Evolutionary conservation across 2,888 invertebrate genomes (phyloP).

Genomic region (Hesperia comma): DNA sequence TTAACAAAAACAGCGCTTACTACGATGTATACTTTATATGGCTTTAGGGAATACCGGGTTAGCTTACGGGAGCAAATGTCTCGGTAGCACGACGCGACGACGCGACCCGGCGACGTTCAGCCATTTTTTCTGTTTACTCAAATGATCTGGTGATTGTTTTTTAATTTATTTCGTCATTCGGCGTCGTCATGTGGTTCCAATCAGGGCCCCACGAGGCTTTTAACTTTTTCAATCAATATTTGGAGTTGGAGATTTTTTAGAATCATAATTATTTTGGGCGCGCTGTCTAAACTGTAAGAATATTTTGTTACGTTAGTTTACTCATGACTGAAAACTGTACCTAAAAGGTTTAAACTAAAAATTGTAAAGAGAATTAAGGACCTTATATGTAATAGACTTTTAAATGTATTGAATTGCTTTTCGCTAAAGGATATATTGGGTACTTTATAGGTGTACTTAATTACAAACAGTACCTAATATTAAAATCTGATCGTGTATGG

Average conservation of each 20-base stretch:
- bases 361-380: too few species aligned
- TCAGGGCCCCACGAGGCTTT: slow-evolving; percentile 70
- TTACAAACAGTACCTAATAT: slow-evolving; percentile 41
- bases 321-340: too few species aligned
- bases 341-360: too few species aligned
- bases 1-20: slow-evolving; percentile 23
- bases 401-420: too few species aligned
- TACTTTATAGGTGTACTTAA: not conserved
- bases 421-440: too few species aligned
- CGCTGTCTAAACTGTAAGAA: slow-evolving; percentile 16
- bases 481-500: slow-evolving; percentile 47
- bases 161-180: slow-evolving; percentile 79
- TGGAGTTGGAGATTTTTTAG: slow-evolving; percentile 43
- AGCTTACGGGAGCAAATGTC: slow-evolving; percentile 76
- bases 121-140: slow-evolving; percentile 78
- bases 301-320: too few species aligned
- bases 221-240: slow-evolving; percentile 67
- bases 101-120: slow-evolving; percentile 62
- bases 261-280: slow-evolving; percentile 3
- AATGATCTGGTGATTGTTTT: slow-evolving; percentile 83
- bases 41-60: slow-evolving; percentile 52
- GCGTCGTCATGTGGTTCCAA: slow-evolving; percentile 81
- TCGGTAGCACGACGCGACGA: slow-evolving; percentile 63
- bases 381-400: too few species aligned
- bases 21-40: slow-evolving; percentile 22